Base-by-base conservation (phyloP, 2,888 invertebrate genomes). In the Nineta flava region DNA sequence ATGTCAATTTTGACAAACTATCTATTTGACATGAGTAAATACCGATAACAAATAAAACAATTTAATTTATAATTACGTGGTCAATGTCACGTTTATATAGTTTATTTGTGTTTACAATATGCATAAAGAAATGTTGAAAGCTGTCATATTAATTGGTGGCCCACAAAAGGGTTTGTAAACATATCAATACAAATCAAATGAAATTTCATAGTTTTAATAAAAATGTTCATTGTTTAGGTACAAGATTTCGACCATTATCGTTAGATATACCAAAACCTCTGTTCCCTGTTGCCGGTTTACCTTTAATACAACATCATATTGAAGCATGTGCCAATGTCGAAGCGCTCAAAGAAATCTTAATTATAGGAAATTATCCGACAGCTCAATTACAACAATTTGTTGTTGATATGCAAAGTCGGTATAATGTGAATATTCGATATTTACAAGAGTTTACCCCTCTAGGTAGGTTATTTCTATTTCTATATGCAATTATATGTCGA, bases 231-330 rank as follows among this genome's bases (percentile, higher is more conserved):
- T 56, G 66, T 70, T 38, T 64, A 95, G 97, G 97, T 1, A 99
- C 97, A 9, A 76, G 97, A 49, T 99, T 99, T 67, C 82, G 99
- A 1, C 99, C 99, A 0, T 71, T 99, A 3, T 96, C 96, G 0
- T 70, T 99, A 52, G 96, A 97, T 63, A 83, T 88, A n/a, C 96
- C 99, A 0, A 99, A 99, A 66, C 97, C 97, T 0, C 66, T 99
- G 13, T 99, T 99, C 66, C 96, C 96, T 0, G 86, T 99, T 12
- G 99, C 95, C 47, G 99, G 99, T 1, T 70, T 91, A 40, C 96
- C 97, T 0, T 76, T 97, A 53, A 90, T 99, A 52, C 94, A 97
- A 62, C 97, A 99, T 64, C 94, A 96, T 61, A 93, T 99, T 48
- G 93, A 95, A 67, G 93, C 96, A 45, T 94, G 95, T 61, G 75